Evolutionary conservation across 1,140 invertebrate genomes (phyloP).

Genomic region (Pteromalus puparum): DNA sequence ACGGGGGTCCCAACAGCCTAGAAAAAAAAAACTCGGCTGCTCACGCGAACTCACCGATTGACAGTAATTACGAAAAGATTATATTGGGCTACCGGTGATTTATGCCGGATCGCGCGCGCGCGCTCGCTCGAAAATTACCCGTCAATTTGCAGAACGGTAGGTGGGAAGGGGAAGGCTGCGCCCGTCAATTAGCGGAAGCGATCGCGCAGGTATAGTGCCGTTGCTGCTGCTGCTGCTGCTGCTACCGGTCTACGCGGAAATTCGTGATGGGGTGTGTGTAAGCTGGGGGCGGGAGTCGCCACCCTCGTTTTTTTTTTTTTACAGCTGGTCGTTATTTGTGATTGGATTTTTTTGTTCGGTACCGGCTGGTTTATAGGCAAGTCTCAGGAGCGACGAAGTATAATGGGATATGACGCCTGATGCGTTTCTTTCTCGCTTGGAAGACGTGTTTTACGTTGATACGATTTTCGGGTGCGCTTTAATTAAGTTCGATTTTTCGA

Average conservation of each 20-base stretch:
- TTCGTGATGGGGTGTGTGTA: not conserved
- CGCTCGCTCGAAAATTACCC: conserved; percentile 34
- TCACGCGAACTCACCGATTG: conserved; percentile 28
- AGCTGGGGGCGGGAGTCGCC: not conserved
- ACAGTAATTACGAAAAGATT: conserved; percentile 39
- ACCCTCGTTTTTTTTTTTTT: not conserved
- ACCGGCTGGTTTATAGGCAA: not conserved
- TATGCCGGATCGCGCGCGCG: conserved; percentile 25
- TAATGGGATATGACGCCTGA: not conserved
- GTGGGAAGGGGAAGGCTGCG: not conserved
- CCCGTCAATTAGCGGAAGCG: conserved; percentile 38
- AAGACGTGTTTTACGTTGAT: too few species aligned
- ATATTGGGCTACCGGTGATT: conserved; percentile 33
- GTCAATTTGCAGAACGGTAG: conserved; percentile 26
- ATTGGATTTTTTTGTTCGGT: conserved; percentile 7
- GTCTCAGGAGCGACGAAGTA: too few species aligned
- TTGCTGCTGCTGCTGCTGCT: not conserved
- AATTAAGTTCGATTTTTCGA: too few species aligned
- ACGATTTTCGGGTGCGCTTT: too few species aligned
- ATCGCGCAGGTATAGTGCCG: not conserved
- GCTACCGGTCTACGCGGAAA: conserved; percentile 34
- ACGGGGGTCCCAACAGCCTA: not conserved
- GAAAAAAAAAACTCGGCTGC: not conserved
- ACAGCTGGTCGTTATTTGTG: not conserved
- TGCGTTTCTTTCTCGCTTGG: not conserved